Conservation (phyloP, 1,140 invertebrate genomes). For the Hyles euphorbiae region DNA sequence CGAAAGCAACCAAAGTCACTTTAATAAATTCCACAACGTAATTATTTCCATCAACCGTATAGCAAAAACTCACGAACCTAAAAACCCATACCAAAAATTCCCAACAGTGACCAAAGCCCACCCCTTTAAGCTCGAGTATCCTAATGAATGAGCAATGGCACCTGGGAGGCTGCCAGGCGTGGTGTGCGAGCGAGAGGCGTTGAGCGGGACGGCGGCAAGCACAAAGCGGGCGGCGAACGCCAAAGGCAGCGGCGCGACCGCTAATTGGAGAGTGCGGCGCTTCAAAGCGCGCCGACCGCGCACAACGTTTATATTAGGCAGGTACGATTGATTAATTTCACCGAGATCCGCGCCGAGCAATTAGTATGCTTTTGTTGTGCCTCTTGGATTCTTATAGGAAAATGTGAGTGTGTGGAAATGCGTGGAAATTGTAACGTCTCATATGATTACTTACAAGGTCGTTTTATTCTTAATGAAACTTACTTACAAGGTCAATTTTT, state of each 20-base stretch:
- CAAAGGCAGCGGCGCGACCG: conserved; percentile 62
- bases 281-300: conserved; percentile 59
- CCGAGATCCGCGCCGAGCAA: conserved; percentile 57
- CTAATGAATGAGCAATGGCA: conserved; percentile 12
- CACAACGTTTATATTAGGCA: conserved; percentile 69
- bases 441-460: no score
- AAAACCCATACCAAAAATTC: no score
- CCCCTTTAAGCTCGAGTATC: no score
- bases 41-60: no score
- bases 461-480: no score
- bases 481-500: no score
- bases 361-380: conserved; percentile 60
- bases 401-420: neutral
- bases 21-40: no score
- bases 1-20: no score
- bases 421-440: neutral
- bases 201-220: conserved; percentile 25
- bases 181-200: conserved; percentile 15
- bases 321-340: conserved; percentile 68
- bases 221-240: conserved; percentile 54
- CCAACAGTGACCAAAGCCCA: no score
- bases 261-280: conserved; percentile 66
- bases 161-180: conserved; percentile 27
- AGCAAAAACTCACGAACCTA: no score
- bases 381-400: conserved; percentile 14